A percentile compares a stretch with the other conserved stretches of the same genome.
Evolutionary conservation across 2,113 vertebrate species (phyloP).

Genomic region (Ptychochromis oligacanthus): DNA sequence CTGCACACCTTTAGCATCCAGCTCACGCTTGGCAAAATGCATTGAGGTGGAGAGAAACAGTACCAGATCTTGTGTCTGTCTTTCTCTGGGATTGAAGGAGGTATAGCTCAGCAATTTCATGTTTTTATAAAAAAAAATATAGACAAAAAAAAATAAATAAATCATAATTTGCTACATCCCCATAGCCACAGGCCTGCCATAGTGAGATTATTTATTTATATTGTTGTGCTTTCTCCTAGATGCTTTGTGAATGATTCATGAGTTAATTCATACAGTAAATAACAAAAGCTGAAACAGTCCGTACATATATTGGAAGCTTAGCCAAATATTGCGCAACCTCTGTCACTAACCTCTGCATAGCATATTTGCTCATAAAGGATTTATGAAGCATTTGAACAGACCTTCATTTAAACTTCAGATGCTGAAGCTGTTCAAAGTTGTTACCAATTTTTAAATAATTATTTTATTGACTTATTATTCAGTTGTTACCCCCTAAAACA

Average conservation of each 20-base stretch:
- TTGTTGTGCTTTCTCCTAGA: constrained; percentile 37
- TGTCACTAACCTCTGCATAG: constrained; percentile 29
- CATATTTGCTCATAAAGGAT: constrained; percentile 52
- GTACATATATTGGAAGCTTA: constrained; percentile 20
- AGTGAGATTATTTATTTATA: constrained; percentile 60
- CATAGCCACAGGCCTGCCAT: constrained; percentile 23
- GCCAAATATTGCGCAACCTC: constrained; percentile 38
- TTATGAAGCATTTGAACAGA: constrained; percentile 28
- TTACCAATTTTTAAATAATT: not conserved
- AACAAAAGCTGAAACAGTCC: constrained; percentile 51
- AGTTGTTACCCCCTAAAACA: constrained; percentile 2
- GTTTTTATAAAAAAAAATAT: not conserved
- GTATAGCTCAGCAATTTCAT: not conserved
- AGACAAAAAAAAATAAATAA: not conserved
- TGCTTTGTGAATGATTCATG: constrained; percentile 67
- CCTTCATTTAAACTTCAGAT: constrained; percentile 16
- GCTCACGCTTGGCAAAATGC: constrained; percentile 36
- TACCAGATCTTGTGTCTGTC: constrained; percentile 33
- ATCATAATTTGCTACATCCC: not conserved
- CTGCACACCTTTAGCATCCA: constrained; percentile 62
- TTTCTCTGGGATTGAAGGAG: constrained; percentile 23
- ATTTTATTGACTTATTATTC: not conserved
- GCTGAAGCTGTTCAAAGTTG: constrained; percentile 8
- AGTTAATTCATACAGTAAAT: constrained; percentile 71
- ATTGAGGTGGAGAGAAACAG: not conserved